A percentile compares a stretch with the other conserved stretches of the same genome.
Conservation (phyloP, 2,888 invertebrate species). For the Apamea monoglypha region DNA sequence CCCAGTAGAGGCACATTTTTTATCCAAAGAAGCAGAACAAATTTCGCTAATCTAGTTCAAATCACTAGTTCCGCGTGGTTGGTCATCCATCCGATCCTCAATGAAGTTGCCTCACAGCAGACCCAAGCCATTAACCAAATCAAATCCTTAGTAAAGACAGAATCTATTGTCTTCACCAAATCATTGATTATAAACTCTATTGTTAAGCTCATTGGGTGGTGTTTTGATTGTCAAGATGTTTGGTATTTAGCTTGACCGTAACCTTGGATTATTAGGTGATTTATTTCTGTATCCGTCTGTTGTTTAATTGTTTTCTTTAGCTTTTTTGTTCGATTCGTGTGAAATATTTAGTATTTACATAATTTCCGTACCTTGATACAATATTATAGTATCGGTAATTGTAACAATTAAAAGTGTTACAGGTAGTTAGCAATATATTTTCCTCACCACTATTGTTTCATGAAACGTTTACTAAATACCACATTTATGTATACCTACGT, state of each 20-base stretch:
- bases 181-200: constrained; percentile 33
- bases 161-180: constrained; percentile 30
- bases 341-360: constrained; percentile 18
- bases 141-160: constrained; percentile 39
- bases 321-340: constrained; percentile 6
- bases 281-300: constrained; percentile 49
- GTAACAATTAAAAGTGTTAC: not conserved
- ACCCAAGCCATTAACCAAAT: constrained; percentile 41
- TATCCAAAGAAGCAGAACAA: not conserved
- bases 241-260: constrained; percentile 59
- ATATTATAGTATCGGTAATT: not conserved
- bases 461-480: not conserved
- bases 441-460: too few relatives aligned
- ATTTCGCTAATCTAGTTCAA: constrained; percentile 5
- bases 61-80: constrained; percentile 31
- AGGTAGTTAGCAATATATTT: not conserved
- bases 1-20: not conserved
- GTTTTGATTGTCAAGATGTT: constrained; percentile 16
- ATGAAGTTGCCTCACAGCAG: constrained; percentile 50
- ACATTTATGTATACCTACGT: not conserved
- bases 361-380: not conserved
- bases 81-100: constrained; percentile 53
- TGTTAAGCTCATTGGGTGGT: fast-evolving
- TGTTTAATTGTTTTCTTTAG: constrained; percentile 21
- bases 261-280: constrained; percentile 63